Conservation (phyloP, 2,888 invertebrate species). For the Polyploca ridens region DNA sequence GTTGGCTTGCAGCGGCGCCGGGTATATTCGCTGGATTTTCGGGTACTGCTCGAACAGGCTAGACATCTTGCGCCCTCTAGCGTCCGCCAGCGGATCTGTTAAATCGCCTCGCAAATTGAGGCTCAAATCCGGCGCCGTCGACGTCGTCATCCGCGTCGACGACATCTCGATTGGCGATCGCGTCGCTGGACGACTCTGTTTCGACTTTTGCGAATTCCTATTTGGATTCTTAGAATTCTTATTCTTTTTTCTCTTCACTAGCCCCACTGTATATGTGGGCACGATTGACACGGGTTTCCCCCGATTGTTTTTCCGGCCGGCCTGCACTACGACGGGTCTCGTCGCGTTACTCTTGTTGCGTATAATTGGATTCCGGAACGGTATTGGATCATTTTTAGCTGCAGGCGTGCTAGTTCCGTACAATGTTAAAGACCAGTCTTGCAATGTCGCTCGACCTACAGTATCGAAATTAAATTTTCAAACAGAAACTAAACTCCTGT, state of each 20-base stretch:
- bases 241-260: conserved; percentile 82
- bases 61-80: conserved; percentile 85
- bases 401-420: conserved; percentile 92
- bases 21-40: conserved; percentile 91
- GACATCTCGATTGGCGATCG: conserved; percentile 83
- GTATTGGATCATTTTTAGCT: conserved; percentile 86
- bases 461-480: conserved; percentile 50
- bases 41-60: conserved; percentile 89
- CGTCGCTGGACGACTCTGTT: conserved; percentile 81
- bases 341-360: conserved; percentile 74
- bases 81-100: conserved; percentile 71
- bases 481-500: conserved; percentile 15
- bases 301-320: conserved; percentile 71
- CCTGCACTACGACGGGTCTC: conserved; percentile 72
- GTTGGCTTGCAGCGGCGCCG: conserved; percentile 84
- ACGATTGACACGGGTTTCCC: conserved; percentile 69
- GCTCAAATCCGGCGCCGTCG: conserved; percentile 68
- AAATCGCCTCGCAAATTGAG: conserved; percentile 72
- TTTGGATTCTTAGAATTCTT: conserved; percentile 84
- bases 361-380: conserved; percentile 76
- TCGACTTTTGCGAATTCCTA: conserved; percentile 78
- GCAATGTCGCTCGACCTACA: conserved; percentile 93
- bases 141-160: conserved; percentile 59
- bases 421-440: conserved; percentile 96
- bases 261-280: conserved; percentile 75